Conservation (phyloP, 2,113 vertebrate species). For the Puntigrus tetrazona region DNA sequence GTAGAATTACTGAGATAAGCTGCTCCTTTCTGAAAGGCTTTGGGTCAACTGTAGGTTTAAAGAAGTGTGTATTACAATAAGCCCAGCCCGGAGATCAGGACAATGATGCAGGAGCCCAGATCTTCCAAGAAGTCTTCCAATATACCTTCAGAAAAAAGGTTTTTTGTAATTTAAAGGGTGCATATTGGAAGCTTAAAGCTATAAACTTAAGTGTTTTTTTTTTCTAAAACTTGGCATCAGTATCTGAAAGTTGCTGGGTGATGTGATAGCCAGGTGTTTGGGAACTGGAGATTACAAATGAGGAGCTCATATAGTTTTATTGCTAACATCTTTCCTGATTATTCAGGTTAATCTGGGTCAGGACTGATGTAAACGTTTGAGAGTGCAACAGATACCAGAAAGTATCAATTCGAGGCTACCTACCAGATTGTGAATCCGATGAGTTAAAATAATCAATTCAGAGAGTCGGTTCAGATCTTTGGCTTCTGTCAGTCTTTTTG, state of each 20-base stretch:
- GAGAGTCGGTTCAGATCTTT: conserved; percentile 6
- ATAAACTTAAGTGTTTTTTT: too few species aligned
- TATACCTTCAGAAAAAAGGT: background rate
- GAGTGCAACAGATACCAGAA: background rate
- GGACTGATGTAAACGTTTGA: background rate
- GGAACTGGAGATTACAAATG: background rate
- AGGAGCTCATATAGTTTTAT: background rate
- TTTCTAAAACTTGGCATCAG: background rate
- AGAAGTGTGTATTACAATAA: background rate
- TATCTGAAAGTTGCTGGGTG: too few species aligned
- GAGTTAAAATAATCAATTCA: background rate
- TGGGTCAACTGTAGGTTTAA: conserved; percentile 5
- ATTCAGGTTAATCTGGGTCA: background rate
- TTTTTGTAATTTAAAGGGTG: too few species aligned
- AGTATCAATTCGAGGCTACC: background rate
- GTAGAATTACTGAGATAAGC: background rate
- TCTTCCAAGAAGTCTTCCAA: background rate
- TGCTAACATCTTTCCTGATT: background rate
- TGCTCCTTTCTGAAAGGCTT: background rate
- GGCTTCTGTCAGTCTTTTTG: conserved; percentile 30
- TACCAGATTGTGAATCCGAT: background rate
- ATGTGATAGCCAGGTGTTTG: background rate
- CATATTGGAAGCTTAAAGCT: too few species aligned
- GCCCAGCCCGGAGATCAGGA: background rate
- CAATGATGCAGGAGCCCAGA: background rate